Conservation (phyloP, 1,140 invertebrate species). For the Platorchestia sp. region DNA sequence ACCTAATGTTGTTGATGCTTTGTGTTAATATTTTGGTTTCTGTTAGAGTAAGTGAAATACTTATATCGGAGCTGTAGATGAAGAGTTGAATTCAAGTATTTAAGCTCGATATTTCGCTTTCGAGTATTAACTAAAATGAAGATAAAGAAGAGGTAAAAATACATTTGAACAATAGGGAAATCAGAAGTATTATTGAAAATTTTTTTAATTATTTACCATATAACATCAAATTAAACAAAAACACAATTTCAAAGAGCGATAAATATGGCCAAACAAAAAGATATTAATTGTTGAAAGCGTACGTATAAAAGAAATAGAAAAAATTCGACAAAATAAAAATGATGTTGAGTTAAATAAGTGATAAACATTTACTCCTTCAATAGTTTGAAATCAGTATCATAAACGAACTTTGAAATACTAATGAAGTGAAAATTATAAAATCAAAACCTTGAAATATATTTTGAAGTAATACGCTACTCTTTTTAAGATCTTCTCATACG, state of each 20-base stretch:
- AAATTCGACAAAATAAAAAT: not conserved
- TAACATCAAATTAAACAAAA: not conserved
- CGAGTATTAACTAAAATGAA: not conserved
- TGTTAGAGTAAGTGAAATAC: not conserved
- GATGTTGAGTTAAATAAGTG: not conserved
- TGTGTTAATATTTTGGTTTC: too few relatives aligned
- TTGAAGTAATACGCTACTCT: not conserved
- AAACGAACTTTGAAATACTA: not conserved
- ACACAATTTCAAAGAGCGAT: not conserved
- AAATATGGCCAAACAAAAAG: not conserved
- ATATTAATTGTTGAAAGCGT: not conserved
- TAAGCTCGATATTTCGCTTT: not conserved
- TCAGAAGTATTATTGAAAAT: not conserved
- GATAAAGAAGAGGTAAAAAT: not conserved
- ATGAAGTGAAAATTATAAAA: not conserved
- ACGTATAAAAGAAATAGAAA: not conserved
- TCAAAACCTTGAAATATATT: not conserved
- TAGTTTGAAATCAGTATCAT: not conserved
- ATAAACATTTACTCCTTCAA: not conserved
- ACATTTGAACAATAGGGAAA: not conserved
- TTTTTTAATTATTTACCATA: not conserved
- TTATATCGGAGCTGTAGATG: not conserved
- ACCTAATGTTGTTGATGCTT: too few relatives aligned
- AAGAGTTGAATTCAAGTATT: not conserved
- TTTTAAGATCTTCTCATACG: not conserved